Evolutionary conservation across 2,888 invertebrate genomes (phyloP).

Genomic region (Frankliniella intonsa): DNA sequence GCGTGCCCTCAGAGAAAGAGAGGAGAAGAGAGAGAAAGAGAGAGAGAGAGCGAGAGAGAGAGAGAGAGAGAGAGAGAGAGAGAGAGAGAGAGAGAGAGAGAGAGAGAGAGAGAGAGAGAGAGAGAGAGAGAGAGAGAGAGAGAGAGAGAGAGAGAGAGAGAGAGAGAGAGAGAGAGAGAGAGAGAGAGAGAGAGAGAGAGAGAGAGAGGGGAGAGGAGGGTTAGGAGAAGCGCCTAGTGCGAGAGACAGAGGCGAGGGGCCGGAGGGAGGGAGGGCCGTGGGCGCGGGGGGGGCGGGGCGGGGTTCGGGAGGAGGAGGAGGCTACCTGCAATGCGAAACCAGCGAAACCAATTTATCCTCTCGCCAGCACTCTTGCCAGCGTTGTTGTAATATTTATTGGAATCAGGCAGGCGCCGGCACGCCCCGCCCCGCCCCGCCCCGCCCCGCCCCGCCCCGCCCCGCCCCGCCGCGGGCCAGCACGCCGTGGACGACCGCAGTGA

Average conservation of each 20-base stretch:
- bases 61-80: constrained; percentile 2
- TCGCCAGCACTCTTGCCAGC: constrained; percentile 11
- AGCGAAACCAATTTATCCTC: constrained; percentile 17
- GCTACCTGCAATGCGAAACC: constrained; percentile 22
- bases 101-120: constrained; percentile 5
- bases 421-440: too few species aligned
- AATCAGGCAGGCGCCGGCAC: neutral
- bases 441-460: too few species aligned
- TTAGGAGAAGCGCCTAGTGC: neutral
- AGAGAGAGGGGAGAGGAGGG: neutral
- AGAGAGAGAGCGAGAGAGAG: neutral
- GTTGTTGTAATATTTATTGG: constrained; percentile 4
- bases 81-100: neutral
- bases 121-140: neutral
- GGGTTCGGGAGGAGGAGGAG: neutral
- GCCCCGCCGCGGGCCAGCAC: too few species aligned
- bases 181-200: neutral
- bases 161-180: neutral
- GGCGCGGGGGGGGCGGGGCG: neutral
- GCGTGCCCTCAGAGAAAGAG: neutral
- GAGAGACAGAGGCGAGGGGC: neutral
- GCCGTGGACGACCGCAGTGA: too few species aligned
- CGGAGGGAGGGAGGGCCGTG: neutral
- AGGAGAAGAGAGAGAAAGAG: neutral
- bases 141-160: constrained; percentile 7